These are phyloP conservation scores for Phengaris arion DNA, from an alignment of 2,888 invertebrate species.

Conservation along the genomic window DNA sequence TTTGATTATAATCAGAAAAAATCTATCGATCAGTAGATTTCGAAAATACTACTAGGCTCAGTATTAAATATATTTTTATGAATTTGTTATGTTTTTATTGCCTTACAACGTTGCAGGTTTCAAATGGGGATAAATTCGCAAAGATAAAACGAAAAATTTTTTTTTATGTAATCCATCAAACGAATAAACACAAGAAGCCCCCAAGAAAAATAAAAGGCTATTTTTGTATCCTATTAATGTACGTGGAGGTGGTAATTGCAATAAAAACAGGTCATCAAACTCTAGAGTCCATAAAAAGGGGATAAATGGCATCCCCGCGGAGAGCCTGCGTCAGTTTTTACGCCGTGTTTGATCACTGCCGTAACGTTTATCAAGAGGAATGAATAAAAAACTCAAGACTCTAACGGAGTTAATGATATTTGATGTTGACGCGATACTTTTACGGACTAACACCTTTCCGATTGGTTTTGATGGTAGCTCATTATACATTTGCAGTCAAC, in stretches of 20 bases:
- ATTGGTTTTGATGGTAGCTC: background rate
- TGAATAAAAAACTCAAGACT: conserved; percentile 17
- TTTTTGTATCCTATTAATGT: conserved; percentile 26
- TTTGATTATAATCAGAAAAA: too few relatives aligned
- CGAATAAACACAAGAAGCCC: conserved; percentile 5
- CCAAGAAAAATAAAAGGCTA: conserved; percentile 10
- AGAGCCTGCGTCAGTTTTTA: conserved; percentile 23
- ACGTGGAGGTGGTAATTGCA: conserved; percentile 27
- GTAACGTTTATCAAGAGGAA: conserved; percentile 21
- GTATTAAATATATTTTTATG: too few relatives aligned
- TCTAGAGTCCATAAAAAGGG: conserved; percentile 27
- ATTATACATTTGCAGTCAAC: background rate
- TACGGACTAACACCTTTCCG: background rate
- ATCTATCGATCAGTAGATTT: too few relatives aligned
- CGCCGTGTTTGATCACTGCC: conserved; percentile 20
- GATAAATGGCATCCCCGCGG: conserved; percentile 20
- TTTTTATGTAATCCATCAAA: conserved; percentile 6
- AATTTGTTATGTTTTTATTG: too few relatives aligned
- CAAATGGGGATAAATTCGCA: too few relatives aligned
- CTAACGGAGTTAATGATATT: background rate
- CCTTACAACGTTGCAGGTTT: too few relatives aligned
- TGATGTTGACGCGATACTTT: background rate
- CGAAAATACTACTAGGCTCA: too few relatives aligned
- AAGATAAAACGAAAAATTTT: background rate
- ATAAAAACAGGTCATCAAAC: conserved; percentile 28